A percentile compares a stretch with the other conserved stretches of the same genome.
Evolutionary conservation across 1,140 invertebrate species (phyloP).

Genomic region (Aradophagus sp.): DNA sequence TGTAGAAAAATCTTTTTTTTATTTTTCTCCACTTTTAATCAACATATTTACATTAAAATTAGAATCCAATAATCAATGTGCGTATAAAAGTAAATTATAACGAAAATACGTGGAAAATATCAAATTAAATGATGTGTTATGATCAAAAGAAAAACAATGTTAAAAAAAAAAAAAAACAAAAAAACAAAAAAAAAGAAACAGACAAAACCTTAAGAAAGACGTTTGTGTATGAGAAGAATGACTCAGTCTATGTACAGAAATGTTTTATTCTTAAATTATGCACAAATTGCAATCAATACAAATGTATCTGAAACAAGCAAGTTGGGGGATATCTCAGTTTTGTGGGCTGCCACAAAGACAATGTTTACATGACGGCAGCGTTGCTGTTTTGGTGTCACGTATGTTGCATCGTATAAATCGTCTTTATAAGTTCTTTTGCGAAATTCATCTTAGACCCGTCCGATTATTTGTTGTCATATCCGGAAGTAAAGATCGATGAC

Average conservation of each 20-base stretch:
- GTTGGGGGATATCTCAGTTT: constrained; percentile 76
- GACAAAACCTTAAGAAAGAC: constrained; percentile 20
- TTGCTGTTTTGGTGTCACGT: constrained; percentile 70
- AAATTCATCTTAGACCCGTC: constrained; percentile 73
- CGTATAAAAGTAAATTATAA: constrained; percentile 28
- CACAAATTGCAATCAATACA: constrained; percentile 78
- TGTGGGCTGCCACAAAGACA: constrained; percentile 71
- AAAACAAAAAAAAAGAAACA: constrained; percentile 25
- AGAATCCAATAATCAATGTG: constrained; percentile 26
- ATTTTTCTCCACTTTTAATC: constrained; percentile 43
- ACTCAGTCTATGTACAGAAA: constrained; percentile 75
- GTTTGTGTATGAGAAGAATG: constrained; percentile 48
- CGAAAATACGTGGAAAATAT: constrained; percentile 43
- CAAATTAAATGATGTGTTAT: constrained; percentile 29
- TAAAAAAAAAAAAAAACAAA: constrained; percentile 14
- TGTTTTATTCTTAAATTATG: constrained; percentile 77
- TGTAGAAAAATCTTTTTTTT: too few relatives aligned
- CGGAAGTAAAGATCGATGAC: constrained; percentile 71
- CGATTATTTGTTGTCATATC: constrained; percentile 75
- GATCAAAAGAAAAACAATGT: constrained; percentile 21
- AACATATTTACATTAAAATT: constrained; percentile 45
- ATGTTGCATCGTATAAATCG: constrained; percentile 68
- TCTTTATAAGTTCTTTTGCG: constrained; percentile 65
- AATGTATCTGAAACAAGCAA: constrained; percentile 77
- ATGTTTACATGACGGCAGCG: constrained; percentile 72